Evolutionary conservation across 2,888 invertebrate genomes (phyloP).

Genomic region (Lampropteryx suffumata): DNA sequence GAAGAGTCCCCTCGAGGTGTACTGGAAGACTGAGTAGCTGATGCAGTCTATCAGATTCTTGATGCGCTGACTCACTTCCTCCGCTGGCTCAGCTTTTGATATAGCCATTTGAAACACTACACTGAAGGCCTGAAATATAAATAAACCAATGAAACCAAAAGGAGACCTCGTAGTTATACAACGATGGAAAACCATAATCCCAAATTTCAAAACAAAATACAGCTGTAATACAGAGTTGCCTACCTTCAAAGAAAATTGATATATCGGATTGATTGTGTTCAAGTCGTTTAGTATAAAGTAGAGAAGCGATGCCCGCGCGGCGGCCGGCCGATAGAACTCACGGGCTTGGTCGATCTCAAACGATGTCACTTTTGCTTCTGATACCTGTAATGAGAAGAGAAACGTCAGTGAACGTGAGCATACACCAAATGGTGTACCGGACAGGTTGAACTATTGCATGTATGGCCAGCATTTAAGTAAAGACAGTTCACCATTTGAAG

Average conservation of each 20-base stretch:
- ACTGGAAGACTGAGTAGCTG: slow-evolving; percentile 96
- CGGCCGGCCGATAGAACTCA: slow-evolving; percentile 94
- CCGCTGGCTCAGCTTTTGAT: slow-evolving; percentile 91
- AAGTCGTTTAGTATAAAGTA: slow-evolving; percentile 98
- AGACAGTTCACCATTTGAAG: no score
- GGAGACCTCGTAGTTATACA: no score
- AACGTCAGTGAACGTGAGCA: background rate
- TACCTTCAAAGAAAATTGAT: slow-evolving; percentile 98
- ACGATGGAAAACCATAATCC: no score
- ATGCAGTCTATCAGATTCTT: slow-evolving; percentile 96
- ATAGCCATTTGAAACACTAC: slow-evolving; percentile 99
- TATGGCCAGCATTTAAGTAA: no score
- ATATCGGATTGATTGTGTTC: slow-evolving; percentile 97
- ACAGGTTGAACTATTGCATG: no score
- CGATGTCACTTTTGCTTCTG: slow-evolving; percentile 96
- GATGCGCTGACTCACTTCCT: slow-evolving; percentile 90
- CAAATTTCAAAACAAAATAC: no score
- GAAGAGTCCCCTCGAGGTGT: slow-evolving; percentile 96
- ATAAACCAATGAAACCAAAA: no score
- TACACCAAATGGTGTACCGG: no score
- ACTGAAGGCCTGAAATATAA: slow-evolving; percentile 96
- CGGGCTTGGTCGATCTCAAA: slow-evolving; percentile 96
- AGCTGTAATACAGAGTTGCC: no score
- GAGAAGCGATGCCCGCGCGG: slow-evolving; percentile 94
- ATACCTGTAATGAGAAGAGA: slow-evolving; percentile 71